These are phyloP conservation scores for Boloria euphrosyne DNA, from an alignment of 2,888 invertebrate species.

Conservation along the genomic window DNA sequence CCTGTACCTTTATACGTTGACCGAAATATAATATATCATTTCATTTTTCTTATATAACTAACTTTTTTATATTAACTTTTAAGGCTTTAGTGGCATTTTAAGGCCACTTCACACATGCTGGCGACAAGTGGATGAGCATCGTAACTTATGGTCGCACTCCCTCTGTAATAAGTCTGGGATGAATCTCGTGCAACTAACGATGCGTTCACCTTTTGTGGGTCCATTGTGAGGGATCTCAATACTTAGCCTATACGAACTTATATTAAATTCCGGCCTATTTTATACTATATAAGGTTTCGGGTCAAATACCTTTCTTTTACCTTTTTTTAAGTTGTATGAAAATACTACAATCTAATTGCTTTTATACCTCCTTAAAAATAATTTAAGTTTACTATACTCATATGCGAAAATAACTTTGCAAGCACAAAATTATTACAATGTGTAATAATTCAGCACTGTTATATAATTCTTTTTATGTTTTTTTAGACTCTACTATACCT, in stretches of 20 bases:
- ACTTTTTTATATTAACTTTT: too few species aligned
- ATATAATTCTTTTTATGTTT: too few species aligned
- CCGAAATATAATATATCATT: background rate
- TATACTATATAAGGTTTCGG: background rate
- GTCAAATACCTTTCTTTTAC: too few species aligned
- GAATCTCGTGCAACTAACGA: constrained; percentile 48
- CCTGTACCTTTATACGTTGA: too few species aligned
- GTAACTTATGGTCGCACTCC: constrained; percentile 49
- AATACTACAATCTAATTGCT: too few species aligned
- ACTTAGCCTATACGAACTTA: background rate
- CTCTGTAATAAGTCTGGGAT: constrained; percentile 43
- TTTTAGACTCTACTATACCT: too few species aligned
- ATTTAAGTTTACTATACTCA: too few species aligned
- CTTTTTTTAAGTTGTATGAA: too few species aligned
- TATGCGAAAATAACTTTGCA: too few species aligned
- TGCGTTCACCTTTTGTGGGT: constrained; percentile 45
- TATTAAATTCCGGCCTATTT: constrained; percentile 22
- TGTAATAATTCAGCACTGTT: too few species aligned
- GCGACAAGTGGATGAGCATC: constrained; percentile 54
- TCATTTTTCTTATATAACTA: background rate
- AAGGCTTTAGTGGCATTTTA: constrained; percentile 47
- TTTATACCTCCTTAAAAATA: too few species aligned
- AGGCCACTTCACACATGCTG: constrained; percentile 45
- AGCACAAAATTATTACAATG: too few species aligned
- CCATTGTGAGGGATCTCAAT: constrained; percentile 36